Evolutionary conservation across 2,113 vertebrate genomes (phyloP).

Genomic region (Pyxicephalus adspersus): DNA sequence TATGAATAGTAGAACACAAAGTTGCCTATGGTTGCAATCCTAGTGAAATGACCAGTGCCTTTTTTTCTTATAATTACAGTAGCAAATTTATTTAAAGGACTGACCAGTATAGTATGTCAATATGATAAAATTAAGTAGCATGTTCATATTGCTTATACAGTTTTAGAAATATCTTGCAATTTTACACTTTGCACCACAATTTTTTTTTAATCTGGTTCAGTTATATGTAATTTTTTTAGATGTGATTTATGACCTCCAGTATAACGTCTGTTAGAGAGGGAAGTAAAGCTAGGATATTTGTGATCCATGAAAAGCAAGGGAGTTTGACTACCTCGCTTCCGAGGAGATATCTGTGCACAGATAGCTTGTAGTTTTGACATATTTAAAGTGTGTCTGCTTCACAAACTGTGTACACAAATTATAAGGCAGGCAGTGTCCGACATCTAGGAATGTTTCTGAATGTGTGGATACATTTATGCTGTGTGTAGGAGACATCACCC

Average conservation of each 20-base stretch:
- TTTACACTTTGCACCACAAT: background rate
- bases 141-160: too few relatives aligned
- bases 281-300: background rate
- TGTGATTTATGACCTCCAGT: background rate
- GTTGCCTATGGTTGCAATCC: background rate
- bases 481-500: background rate
- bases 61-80: too few relatives aligned
- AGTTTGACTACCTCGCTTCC: background rate
- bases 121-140: too few relatives aligned
- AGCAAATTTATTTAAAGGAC: too few relatives aligned
- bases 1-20: background rate
- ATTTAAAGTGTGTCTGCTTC: background rate
- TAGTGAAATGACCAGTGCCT: too few relatives aligned
- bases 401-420: constrained; percentile 7
- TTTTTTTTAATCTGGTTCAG: background rate
- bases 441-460: constrained; percentile 14
- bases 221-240: background rate
- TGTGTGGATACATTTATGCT: constrained; percentile 32
- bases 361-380: background rate
- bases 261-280: background rate
- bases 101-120: too few relatives aligned
- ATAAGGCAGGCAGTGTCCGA: background rate
- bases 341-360: too few relatives aligned
- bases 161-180: too few relatives aligned
- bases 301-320: background rate